Evolutionary conservation across 2,113 vertebrate genomes (phyloP).

Genomic region (Pituophis catenifer): DNA sequence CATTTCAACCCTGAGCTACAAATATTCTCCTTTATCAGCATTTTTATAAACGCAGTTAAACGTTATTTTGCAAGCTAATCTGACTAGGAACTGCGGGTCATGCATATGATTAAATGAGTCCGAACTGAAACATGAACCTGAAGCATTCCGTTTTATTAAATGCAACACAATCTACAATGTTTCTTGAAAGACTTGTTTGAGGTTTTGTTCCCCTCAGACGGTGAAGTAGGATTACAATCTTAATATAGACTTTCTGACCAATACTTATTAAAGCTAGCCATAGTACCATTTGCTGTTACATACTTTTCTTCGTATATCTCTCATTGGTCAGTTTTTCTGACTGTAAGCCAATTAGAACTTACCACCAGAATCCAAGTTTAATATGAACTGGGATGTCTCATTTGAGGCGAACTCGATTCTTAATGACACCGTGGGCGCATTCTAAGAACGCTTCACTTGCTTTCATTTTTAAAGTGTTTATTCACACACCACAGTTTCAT

Average conservation of each 20-base stretch:
- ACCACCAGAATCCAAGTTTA: neutral
- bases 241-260: neutral
- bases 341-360: neutral
- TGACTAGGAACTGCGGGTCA: neutral
- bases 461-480: neutral
- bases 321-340: neutral
- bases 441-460: neutral
- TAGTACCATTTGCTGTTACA: neutral
- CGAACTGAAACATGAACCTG: neutral
- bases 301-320: neutral
- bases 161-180: neutral
- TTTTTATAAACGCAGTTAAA: neutral
- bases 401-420: neutral
- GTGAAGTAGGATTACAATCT: neutral
- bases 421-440: neutral
- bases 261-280: neutral
- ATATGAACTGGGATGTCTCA: neutral
- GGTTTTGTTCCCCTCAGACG: neutral
- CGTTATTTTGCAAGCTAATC: neutral
- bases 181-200: neutral
- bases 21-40: neutral
- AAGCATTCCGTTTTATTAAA: neutral
- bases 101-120: neutral
- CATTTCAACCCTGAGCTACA: neutral
- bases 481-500: neutral